Evolutionary conservation across 2,797 vertebrate genomes (phyloP).

Genomic region (Orestias chungarensis): DNA sequence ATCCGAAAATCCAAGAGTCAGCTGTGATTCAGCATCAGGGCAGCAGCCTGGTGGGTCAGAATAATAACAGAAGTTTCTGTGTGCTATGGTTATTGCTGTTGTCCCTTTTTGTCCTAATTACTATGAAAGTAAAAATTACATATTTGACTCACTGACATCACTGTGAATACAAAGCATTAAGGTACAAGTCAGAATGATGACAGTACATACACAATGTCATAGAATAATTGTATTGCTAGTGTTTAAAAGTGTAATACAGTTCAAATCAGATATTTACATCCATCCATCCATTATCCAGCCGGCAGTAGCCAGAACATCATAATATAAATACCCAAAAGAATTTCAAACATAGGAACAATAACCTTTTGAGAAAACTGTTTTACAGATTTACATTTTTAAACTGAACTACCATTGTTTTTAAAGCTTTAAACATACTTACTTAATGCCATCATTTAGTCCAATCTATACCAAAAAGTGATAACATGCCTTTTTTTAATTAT

Average conservation of each 20-base stretch:
- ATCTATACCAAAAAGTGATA: neutral
- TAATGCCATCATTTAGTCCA: neutral
- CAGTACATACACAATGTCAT: neutral
- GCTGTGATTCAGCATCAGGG: no score
- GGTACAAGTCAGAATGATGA: no score
- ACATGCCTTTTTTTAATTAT: neutral
- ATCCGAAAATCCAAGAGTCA: no score
- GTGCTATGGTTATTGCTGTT: neutral
- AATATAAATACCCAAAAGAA: neutral
- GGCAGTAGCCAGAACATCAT: no score
- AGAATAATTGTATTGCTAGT: neutral
- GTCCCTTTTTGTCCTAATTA: neutral
- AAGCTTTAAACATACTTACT: neutral
- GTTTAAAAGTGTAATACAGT: neutral
- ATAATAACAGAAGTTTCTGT: constrained; percentile 1
- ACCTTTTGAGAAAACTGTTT: neutral
- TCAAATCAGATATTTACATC: neutral
- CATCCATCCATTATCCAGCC: no score
- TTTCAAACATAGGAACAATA: neutral
- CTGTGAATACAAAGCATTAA: neutral
- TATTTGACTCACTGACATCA: neutral
- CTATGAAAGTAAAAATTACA: neutral
- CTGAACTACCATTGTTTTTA: neutral
- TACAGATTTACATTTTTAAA: neutral
- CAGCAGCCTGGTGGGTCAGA: no score